Evolutionary conservation across 1,140 invertebrate genomes (phyloP), one percentile per base, ranked within the genome.

Genomic region (Achroia grisella): DNA sequence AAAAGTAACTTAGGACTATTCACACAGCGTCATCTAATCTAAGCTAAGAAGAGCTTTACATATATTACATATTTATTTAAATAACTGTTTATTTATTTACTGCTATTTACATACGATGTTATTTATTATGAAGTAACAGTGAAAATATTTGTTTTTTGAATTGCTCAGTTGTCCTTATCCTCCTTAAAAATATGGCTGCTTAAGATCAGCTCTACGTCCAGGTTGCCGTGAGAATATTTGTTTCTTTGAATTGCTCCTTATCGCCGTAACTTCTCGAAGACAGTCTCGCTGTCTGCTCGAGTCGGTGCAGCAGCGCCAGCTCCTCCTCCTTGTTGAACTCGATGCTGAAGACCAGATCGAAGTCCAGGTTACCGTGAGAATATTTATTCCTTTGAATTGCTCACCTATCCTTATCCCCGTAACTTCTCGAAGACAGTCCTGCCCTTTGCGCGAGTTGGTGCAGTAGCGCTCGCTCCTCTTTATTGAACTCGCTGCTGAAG

Each of bases 291-390:
- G 73, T 78, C 15, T 75, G 57, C 0, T 86, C 87, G 3, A 84
- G 61, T 31, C 87, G 65, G 66, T 94, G 93, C 44, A 94, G 89
- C 5, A 80, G 53, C 5, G 88, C 89, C 31, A 93, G 83, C n/a
- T n/a, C n/a, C n/a, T n/a, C n/a, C n/a, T n/a, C n/a, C 41, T 90
- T 92, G 0, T 85, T 87, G 65, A 94, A 94, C 34, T 92, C 90
- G 0, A 87, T 76, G 11, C 90, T 88, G 71, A 94, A 94, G 28
- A 91, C 91, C 0, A 89, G 81, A 52, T 88, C 85, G 36, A 88
- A 65, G 23, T 87, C 87, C 0, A 80, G 60, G 0, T 87, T 67
- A 52, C 89, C 89, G 14, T n/a, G n/a, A 10, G 12, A 0, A n/a
- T 34, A 10, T n/a, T n/a, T n/a, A n/a, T n/a, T n/a, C 23, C 33